Evolutionary conservation across 2,888 invertebrate genomes (phyloP).

Genomic region (Hydraecia micacea): DNA sequence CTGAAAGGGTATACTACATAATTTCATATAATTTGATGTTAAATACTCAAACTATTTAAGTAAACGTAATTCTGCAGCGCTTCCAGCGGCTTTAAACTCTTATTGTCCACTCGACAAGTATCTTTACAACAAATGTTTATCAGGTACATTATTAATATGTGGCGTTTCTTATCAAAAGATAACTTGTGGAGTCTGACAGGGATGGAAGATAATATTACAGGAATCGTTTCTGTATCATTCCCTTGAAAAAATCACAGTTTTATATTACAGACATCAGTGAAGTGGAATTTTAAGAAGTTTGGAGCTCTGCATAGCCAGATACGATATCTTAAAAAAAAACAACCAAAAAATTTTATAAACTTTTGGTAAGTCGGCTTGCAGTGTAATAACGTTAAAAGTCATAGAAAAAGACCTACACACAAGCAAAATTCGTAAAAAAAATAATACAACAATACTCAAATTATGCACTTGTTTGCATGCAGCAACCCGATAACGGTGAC

Average conservation of each 20-base stretch:
- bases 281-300: not conserved
- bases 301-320: too few species aligned
- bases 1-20: conserved; percentile 23
- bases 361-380: not conserved
- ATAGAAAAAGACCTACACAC: conserved; percentile 12
- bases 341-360: not conserved
- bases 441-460: conserved; percentile 5
- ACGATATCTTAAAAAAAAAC: not conserved
- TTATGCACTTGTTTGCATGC: conserved; percentile 33
- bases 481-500: conserved; percentile 42
- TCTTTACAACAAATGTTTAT: conserved; percentile 50
- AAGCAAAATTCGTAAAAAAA: conserved; percentile 9
- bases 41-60: conserved; percentile 46
- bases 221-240: conserved; percentile 38
- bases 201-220: conserved; percentile 58
- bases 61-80: conserved; percentile 27
- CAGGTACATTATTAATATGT: conserved; percentile 62
- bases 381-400: not conserved
- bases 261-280: conserved; percentile 24
- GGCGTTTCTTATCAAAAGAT: conserved; percentile 41
- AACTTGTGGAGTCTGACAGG: conserved; percentile 49
- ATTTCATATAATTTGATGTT: conserved; percentile 24
- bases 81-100: conserved; percentile 49
- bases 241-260: conserved; percentile 64
- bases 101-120: conserved; percentile 55